A percentile compares a stretch with the other conserved stretches of the same genome.
phyloP scores from a whole-genome alignment of 2,113 vertebrate species.

The Burhinus bistriatus region DNA sequence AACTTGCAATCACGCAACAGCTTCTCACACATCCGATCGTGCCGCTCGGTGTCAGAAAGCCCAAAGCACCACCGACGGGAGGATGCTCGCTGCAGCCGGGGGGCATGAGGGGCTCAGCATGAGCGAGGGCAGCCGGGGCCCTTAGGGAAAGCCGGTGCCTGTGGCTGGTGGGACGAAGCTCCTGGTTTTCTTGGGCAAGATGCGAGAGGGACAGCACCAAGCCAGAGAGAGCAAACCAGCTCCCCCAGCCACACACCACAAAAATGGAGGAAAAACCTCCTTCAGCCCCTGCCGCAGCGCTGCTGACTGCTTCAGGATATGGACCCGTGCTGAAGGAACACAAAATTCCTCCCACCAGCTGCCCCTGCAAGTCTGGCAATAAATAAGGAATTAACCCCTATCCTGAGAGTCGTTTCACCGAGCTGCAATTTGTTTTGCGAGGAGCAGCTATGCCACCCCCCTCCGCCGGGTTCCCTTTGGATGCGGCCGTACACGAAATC shows the following conservation, averaged over 20 bases:
- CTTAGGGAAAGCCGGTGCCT: neutral
- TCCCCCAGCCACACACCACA: neutral
- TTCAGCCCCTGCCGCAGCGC: fast-evolving
- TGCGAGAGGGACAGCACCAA: neutral
- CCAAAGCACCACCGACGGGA: neutral
- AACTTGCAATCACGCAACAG: neutral
- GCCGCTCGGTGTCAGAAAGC: neutral
- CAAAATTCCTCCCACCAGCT: neutral
- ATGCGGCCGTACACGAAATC: neutral
- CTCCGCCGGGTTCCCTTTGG: fast-evolving
- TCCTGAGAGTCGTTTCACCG: neutral
- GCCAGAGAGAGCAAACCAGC: neutral
- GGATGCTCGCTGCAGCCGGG: fast-evolving
- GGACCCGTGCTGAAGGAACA: neutral
- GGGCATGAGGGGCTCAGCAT: neutral
- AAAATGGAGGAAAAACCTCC: fast-evolving
- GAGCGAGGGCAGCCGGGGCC: neutral
- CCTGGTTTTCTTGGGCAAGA: neutral
- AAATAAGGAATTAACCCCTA: neutral
- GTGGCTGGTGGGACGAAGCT: neutral
- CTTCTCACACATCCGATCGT: neutral
- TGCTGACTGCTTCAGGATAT: neutral
- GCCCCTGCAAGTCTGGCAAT: neutral
- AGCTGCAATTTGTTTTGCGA: neutral
- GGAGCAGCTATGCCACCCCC: neutral